A percentile compares a stretch with the other conserved stretches of the same genome.
These are phyloP conservation scores for Celastrina argiolus DNA, from an alignment of 2,888 invertebrate species.

Conservation along the genomic window DNA sequence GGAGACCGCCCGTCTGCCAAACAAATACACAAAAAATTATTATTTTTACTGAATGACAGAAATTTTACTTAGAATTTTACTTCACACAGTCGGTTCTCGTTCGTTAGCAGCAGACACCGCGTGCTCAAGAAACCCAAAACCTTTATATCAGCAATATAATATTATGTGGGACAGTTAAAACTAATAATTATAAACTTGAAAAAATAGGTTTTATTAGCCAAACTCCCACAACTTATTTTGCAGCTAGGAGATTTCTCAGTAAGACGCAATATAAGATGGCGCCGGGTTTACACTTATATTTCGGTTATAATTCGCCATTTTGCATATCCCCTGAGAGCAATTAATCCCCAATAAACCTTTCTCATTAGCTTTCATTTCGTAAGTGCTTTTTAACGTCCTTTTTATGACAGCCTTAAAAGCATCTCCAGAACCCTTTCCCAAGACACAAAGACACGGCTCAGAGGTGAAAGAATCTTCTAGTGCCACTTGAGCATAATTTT, in stretches of 20 bases:
- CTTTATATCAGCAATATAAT: too few relatives aligned
- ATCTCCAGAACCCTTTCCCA: background rate
- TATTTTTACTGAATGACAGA: too few relatives aligned
- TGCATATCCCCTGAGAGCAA: conserved; percentile 14
- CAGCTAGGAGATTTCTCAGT: background rate
- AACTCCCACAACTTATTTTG: background rate
- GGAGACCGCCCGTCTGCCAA: too few relatives aligned
- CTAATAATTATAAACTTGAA: too few relatives aligned
- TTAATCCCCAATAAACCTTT: conserved; percentile 4
- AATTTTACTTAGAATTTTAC: too few relatives aligned
- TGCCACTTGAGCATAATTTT: background rate
- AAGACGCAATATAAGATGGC: conserved; percentile 3
- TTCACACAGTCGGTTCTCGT: too few relatives aligned
- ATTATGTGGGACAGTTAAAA: too few relatives aligned
- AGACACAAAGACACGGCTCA: background rate
- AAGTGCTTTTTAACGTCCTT: background rate
- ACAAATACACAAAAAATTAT: too few relatives aligned
- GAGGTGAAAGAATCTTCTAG: background rate
- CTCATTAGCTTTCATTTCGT: conserved; percentile 9
- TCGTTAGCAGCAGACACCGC: too few relatives aligned
- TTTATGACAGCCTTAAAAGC: conserved; percentile 7
- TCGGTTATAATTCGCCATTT: background rate
- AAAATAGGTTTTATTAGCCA: too few relatives aligned
- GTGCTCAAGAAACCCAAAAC: too few relatives aligned
- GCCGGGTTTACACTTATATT: background rate